Evolutionary conservation across 2,888 invertebrate species (phyloP).

Genomic region (Eilema sororculum): DNA sequence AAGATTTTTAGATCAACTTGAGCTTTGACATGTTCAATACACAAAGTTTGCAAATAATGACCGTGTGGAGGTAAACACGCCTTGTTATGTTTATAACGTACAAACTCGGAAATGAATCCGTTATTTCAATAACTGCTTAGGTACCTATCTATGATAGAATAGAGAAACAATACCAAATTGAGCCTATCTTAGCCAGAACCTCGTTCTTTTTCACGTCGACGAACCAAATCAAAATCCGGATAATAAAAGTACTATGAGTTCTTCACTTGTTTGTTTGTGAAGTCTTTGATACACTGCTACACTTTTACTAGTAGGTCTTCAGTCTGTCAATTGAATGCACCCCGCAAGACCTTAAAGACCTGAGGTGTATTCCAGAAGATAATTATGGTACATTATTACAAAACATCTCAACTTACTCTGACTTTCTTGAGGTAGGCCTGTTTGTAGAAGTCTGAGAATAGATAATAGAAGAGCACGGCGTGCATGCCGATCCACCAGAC

Average conservation of each 20-base stretch:
- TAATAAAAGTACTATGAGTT: too few relatives aligned
- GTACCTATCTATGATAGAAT: too few relatives aligned
- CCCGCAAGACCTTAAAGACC: too few relatives aligned
- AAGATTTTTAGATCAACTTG: neutral
- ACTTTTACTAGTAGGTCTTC: too few relatives aligned
- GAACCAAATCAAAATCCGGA: too few relatives aligned
- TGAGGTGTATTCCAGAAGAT: too few relatives aligned
- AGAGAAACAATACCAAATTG: too few relatives aligned
- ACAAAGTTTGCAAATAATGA: neutral
- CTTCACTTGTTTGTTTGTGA: too few relatives aligned
- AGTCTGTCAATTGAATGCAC: too few relatives aligned
- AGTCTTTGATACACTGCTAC: neutral
- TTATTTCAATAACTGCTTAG: neutral
- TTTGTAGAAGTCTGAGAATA: slow-evolving; percentile 97
- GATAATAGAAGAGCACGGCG: slow-evolving; percentile 96
- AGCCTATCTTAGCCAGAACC: too few relatives aligned
- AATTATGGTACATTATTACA: neutral
- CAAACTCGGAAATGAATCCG: neutral
- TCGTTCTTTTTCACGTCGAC: too few relatives aligned
- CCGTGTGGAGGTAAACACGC: neutral
- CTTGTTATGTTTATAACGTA: neutral
- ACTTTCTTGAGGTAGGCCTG: slow-evolving; percentile 89
- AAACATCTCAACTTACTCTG: slow-evolving; percentile 48
- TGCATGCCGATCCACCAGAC: slow-evolving; percentile 97
- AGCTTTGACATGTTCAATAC: neutral